A percentile compares a stretch with the other conserved stretches of the same genome.
Evolutionary conservation across 2,888 invertebrate species (phyloP).

Genomic region (Magallana nippona): DNA sequence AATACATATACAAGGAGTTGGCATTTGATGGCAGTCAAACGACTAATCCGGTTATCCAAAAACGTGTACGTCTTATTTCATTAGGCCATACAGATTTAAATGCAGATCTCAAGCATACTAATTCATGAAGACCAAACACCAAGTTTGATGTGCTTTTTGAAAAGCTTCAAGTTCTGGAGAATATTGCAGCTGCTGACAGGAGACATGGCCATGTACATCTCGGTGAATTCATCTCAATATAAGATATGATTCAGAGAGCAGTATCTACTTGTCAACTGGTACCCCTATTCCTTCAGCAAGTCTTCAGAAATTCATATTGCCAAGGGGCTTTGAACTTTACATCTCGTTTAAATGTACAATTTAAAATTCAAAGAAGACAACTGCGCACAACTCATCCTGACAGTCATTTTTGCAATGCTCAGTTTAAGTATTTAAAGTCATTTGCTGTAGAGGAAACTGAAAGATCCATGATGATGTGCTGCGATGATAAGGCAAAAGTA

Average conservation of each 20-base stretch:
- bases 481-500: conserved; percentile 47
- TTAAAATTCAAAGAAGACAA: not conserved
- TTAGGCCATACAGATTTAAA: too few relatives aligned
- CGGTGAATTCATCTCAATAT: not conserved
- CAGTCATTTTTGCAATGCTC: not conserved
- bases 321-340: conserved; percentile 1
- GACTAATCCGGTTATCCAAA: too few relatives aligned
- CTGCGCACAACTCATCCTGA: not conserved
- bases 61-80: too few relatives aligned
- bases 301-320: not conserved
- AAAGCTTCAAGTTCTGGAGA: too few relatives aligned
- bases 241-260: not conserved
- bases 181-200: not conserved
- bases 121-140: too few relatives aligned
- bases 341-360: not conserved
- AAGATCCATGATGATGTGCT: not conserved
- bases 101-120: too few relatives aligned
- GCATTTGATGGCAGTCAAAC: not conserved
- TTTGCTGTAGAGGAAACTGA: too few relatives aligned
- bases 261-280: not conserved
- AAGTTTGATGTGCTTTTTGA: too few relatives aligned
- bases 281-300: not conserved
- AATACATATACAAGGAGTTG: conserved; percentile 1
- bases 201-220: not conserved
- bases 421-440: not conserved